phyloP scores from a whole-genome alignment of 2,113 vertebrate genomes.

The Aegotheles bennettii region DNA sequence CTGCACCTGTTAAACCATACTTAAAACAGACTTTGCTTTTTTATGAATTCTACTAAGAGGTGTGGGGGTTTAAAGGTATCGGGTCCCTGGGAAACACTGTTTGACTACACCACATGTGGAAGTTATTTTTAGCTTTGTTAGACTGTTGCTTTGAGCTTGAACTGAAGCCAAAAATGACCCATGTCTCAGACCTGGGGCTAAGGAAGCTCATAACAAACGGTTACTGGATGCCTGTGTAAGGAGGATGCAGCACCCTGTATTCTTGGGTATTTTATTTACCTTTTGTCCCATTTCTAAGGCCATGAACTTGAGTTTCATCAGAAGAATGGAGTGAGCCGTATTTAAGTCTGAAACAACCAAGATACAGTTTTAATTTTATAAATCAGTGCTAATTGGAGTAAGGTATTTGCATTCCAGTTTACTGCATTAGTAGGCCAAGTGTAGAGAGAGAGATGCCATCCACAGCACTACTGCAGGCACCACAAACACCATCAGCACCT shows the following conservation, averaged over 20 bases:
- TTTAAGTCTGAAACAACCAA: background rate
- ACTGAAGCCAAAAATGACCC: background rate
- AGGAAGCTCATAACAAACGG: background rate
- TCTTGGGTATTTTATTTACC: background rate
- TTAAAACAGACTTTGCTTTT: background rate
- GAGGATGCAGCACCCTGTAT: background rate
- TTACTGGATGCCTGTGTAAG: background rate
- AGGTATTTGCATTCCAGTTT: background rate
- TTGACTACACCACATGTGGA: accelerated
- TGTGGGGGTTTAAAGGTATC: background rate
- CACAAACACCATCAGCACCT: background rate
- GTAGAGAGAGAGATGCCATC: no score
- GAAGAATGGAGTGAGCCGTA: background rate
- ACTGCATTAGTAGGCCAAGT: background rate
- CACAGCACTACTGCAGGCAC: background rate
- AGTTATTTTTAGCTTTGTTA: background rate
- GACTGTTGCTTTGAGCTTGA: background rate
- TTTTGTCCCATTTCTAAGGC: background rate
- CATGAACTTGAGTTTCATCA: background rate
- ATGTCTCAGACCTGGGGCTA: background rate
- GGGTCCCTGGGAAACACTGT: accelerated
- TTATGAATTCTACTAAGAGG: background rate
- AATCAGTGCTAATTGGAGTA: background rate
- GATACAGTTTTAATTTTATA: background rate
- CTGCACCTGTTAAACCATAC: background rate